Percentiles rank a stretch among this genome's conserved stretches.
Conservation (phyloP, 2,797 vertebrate genomes). For the Hirundo rustica region DNA sequence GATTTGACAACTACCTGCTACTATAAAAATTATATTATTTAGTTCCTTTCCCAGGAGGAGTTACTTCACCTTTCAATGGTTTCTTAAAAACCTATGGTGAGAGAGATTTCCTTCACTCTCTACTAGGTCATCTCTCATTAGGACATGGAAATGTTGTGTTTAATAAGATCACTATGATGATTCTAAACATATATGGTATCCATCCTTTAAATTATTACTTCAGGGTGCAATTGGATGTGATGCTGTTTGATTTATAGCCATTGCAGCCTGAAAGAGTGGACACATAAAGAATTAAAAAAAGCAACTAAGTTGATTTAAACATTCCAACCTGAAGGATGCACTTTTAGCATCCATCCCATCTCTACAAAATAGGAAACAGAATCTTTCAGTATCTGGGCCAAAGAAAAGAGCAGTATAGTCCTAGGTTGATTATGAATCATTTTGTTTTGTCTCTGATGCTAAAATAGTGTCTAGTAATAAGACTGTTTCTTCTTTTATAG, state of each 20-base stretch:
- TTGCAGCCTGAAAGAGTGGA: neutral
- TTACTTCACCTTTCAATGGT: constrained; percentile 40
- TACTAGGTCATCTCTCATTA: constrained; percentile 43
- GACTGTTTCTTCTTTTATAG: neutral
- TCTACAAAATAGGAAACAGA: neutral
- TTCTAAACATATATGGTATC: constrained; percentile 22
- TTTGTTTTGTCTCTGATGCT: neutral
- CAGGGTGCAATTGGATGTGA: neutral
- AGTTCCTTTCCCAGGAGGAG: constrained; percentile 33
- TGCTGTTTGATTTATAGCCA: constrained; percentile 45
- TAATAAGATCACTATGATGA: neutral
- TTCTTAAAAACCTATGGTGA: constrained; percentile 53
- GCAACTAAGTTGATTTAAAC: neutral
- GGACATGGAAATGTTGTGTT: neutral
- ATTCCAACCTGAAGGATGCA: neutral
- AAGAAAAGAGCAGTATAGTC: neutral
- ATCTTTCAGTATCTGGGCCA: neutral
- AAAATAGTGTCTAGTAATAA: neutral
- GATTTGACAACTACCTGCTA: constrained; percentile 52
- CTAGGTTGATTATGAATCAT: neutral
- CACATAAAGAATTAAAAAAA: constrained; percentile 16
- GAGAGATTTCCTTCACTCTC: constrained; percentile 37
- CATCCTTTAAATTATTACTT: constrained; percentile 61
- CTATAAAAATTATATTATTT: constrained; percentile 50
- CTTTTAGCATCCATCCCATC: neutral